These are phyloP conservation scores for Periphyllus acericola DNA, from an alignment of 2,888 invertebrate species.

Conservation along the genomic window DNA sequence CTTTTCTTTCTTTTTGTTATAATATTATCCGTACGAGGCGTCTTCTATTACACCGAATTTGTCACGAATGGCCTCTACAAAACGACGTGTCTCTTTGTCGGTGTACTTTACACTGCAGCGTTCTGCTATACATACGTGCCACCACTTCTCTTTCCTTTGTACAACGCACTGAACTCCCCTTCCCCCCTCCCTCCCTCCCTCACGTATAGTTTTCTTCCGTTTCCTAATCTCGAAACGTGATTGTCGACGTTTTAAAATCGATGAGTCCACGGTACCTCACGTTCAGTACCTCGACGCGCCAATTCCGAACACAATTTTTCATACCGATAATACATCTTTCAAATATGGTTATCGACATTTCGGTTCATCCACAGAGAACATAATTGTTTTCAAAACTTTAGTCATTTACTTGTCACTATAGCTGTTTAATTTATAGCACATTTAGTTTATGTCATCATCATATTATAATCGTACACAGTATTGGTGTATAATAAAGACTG, in stretches of 20 bases:
- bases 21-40: not conserved
- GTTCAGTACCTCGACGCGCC: no score
- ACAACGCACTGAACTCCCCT: not conserved
- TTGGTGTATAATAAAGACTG: not conserved
- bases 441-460: no score
- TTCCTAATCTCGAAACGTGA: not conserved
- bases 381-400: no score
- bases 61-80: constrained; percentile 47
- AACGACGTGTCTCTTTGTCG: constrained; percentile 47
- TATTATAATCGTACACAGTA: not conserved
- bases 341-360: no score
- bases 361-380: no score
- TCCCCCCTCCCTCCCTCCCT: no score
- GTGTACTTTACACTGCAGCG: not conserved
- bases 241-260: no score
- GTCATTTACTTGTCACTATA: no score
- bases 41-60: constrained; percentile 42
- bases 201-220: not conserved
- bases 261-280: no score
- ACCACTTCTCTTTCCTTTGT: constrained; percentile 7
- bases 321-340: no score
- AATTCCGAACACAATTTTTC: no score
- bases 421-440: no score
- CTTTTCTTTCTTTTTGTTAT: not conserved
- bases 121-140: not conserved